Conservation (phyloP, 1,140 invertebrate genomes). For the Harlomillsia oculata region DNA sequence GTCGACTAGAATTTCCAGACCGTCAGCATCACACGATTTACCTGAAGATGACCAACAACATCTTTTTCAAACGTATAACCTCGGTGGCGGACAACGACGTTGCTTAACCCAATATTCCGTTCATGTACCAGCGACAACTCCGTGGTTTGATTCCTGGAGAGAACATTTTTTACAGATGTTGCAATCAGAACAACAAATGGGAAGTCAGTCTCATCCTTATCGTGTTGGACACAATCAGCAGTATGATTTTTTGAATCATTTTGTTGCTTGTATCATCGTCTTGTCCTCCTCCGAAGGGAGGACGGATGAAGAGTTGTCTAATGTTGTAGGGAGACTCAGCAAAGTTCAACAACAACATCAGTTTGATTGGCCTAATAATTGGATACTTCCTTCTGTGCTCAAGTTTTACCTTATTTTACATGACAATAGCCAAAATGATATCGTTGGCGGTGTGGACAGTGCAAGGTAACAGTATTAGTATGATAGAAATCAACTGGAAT, state of each 20-base stretch:
- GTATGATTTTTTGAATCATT: constrained; percentile 90
- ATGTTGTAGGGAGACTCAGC: constrained; percentile 24
- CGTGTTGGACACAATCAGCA: too few species aligned
- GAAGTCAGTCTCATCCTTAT: too few species aligned
- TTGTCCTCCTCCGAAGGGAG: constrained; percentile 61
- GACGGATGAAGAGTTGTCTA: constrained; percentile 21
- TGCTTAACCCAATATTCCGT: constrained; percentile 44
- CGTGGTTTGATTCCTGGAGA: constrained; percentile 96
- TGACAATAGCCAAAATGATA: constrained; percentile 46
- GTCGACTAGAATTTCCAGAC: not conserved
- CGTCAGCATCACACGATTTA: not conserved
- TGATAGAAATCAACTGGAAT: constrained; percentile 15
- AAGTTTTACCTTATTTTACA: constrained; percentile 34
- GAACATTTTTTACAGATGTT: constrained; percentile 67
- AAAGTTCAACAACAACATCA: constrained; percentile 34
- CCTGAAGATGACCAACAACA: constrained; percentile 1
- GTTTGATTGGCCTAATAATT: constrained; percentile 26
- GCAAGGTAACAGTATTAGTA: constrained; percentile 63
- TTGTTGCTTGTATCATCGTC: constrained; percentile 78
- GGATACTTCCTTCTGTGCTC: constrained; percentile 28
- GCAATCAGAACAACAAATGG: constrained; percentile 26
- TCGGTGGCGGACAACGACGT: too few species aligned
- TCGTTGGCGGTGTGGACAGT: constrained; percentile 64
- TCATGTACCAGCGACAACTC: constrained; percentile 61
- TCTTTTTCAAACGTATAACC: too few species aligned